These are phyloP conservation scores for Rhopalosiphum nymphaeae DNA, from an alignment of 2,888 invertebrate species.

Conservation along the genomic window DNA sequence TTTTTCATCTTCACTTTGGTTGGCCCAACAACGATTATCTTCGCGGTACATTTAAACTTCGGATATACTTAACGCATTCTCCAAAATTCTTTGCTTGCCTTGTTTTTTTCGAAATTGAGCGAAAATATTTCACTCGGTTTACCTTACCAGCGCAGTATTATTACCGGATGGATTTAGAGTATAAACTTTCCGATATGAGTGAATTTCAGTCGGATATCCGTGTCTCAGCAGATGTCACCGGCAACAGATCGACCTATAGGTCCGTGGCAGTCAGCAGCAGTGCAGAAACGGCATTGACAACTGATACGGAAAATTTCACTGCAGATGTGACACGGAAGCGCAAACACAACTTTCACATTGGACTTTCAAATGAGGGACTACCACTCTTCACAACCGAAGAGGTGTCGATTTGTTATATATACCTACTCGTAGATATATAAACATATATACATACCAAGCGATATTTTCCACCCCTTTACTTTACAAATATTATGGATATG, in stretches of 20 bases:
- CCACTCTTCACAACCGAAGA: background rate
- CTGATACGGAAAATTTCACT: constrained; percentile 51
- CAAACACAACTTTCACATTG: constrained; percentile 47
- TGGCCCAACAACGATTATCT: constrained; percentile 53
- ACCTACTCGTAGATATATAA: background rate
- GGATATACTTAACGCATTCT: constrained; percentile 57
- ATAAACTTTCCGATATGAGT: constrained; percentile 11
- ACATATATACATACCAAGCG: background rate
- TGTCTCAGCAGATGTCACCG: constrained; percentile 62
- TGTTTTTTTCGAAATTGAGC: background rate
- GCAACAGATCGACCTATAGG: constrained; percentile 37
- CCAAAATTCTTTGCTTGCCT: background rate
- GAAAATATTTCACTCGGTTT: constrained; percentile 31
- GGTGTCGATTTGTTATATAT: constrained; percentile 53
- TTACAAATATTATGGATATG: background rate
- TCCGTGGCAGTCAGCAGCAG: background rate
- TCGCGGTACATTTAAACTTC: constrained; percentile 61
- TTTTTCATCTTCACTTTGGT: background rate
- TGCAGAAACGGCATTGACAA: constrained; percentile 11
- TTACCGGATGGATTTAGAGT: background rate
- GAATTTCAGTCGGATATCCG: constrained; percentile 57
- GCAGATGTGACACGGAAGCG: constrained; percentile 56
- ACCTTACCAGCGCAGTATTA: background rate
- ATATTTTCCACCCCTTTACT: constrained; percentile 13
- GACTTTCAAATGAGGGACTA: constrained; percentile 61